Evolutionary conservation across 2,797 vertebrate genomes (phyloP), one percentile per base, ranked within the genome.

Genomic region (Luscinia luscinia): DNA sequence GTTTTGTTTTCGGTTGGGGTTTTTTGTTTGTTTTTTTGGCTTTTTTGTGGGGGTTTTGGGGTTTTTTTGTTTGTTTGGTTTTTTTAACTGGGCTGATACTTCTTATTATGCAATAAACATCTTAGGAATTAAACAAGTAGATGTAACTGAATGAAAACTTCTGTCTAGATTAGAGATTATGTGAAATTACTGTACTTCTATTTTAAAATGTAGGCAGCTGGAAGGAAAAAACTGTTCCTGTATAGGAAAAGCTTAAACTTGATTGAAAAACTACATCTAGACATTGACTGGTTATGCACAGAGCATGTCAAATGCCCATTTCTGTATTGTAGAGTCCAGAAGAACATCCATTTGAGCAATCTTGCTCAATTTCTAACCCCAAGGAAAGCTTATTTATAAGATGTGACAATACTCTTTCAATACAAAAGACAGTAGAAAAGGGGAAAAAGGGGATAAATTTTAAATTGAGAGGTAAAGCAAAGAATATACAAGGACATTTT

Each of bases 231-330:
- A 63, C 85, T 96, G 49, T 23, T 92, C 27, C 84, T 67, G 61
- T 75, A 66, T 28, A 76, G 63, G 34, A 93, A 85, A 94, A 89
- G 43, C 58, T 90, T 93, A 95, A 95, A 96, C 52, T 95, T 83
- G 27, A 92, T 92, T 89, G 77, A 96, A 97, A 96, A 91, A 74
- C 46, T 79, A 24, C 84, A 94, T 97, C 96, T 96, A 97, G 96
- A 96, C 93, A 86, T 52, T 48, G 96, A 91, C 63, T 84, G 80
- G 49, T 95, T 94, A 91, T 88, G 76, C 70, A 78, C 55, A 5
- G 23, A 95, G 87, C 84, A 95, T 75, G 77, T 95, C 83, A 96
- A 95, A 93, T 95, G 93, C 28, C 83, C 78, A 82, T 88, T 94
- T 52, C 75, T 96, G 75, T 95, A 91, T 92, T 92, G 96, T 48